These are phyloP conservation scores for Ormyrus thymus DNA, from an alignment of 2,888 invertebrate species.

Conservation along the genomic window DNA sequence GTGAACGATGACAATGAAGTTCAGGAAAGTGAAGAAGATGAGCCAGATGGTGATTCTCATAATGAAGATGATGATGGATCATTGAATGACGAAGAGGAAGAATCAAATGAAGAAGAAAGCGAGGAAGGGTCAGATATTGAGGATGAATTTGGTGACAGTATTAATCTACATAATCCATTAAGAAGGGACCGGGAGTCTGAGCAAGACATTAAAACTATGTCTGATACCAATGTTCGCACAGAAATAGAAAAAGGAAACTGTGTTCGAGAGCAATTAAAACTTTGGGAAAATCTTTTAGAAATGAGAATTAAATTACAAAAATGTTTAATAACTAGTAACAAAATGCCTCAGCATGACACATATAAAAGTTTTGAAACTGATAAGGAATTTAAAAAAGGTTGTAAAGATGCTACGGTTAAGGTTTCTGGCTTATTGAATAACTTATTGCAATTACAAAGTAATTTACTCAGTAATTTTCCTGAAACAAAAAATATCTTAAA, in stretches of 20 bases:
- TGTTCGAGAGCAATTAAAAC: constrained; percentile 82
- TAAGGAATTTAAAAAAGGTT: constrained; percentile 77
- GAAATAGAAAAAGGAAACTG: constrained; percentile 82
- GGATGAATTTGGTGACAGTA: constrained; percentile 65
- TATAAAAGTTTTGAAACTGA: constrained; percentile 76
- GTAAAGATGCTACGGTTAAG: constrained; percentile 77
- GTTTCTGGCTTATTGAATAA: constrained; percentile 81
- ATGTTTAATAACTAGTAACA: constrained; percentile 84
- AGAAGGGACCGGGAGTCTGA: constrained; percentile 68
- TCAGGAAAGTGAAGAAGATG: constrained; percentile 60
- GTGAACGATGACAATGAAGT: constrained; percentile 57
- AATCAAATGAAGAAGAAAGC: constrained; percentile 55
- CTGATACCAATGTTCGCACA: constrained; percentile 76
- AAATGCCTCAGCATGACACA: constrained; percentile 82
- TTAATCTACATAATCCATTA: constrained; percentile 72
- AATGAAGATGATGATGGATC: constrained; percentile 58
- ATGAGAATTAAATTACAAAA: constrained; percentile 92
- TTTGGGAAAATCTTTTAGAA: constrained; percentile 93
- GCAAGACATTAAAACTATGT: constrained; percentile 78
- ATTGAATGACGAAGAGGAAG: constrained; percentile 54
- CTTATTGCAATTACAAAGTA: constrained; percentile 79
- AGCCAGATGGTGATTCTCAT: constrained; percentile 54
- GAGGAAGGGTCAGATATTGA: constrained; percentile 65
- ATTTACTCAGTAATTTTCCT: constrained; percentile 80
- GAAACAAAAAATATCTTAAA: constrained; percentile 79